Evolutionary conservation across 2,888 invertebrate genomes (phyloP).

Genomic region (Clivina fossor): DNA sequence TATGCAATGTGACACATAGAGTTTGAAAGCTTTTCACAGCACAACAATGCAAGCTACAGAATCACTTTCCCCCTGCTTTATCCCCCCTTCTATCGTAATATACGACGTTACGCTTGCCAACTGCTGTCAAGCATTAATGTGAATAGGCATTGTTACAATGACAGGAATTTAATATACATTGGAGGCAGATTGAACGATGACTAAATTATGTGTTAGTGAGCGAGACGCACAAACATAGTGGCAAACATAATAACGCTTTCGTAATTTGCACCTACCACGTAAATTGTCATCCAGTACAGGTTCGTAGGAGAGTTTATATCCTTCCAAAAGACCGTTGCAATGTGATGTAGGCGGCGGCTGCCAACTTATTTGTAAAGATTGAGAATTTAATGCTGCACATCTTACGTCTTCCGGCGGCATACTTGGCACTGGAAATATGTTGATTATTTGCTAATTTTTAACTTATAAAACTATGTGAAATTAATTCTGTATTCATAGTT

Average conservation of each 20-base stretch:
- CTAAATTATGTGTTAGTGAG: slow-evolving; percentile 14
- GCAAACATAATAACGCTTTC: too few relatives aligned
- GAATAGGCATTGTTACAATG: slow-evolving; percentile 24
- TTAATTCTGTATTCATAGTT: too few relatives aligned
- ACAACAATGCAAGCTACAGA: slow-evolving; percentile 22
- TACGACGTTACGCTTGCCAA: not conserved
- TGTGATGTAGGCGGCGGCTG: slow-evolving; percentile 73
- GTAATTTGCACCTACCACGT: slow-evolving; percentile 47
- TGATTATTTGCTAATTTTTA: slow-evolving; percentile 3
- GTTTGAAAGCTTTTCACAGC: slow-evolving; percentile 28
- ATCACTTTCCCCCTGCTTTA: slow-evolving; percentile 4
- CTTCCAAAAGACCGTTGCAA: slow-evolving; percentile 75
- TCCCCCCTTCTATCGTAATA: not conserved
- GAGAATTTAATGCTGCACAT: slow-evolving; percentile 73
- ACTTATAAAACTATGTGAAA: too few relatives aligned
- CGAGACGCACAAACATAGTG: too few relatives aligned
- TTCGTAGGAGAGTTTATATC: slow-evolving; percentile 71
- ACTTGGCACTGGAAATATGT: slow-evolving; percentile 65
- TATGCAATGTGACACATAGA: slow-evolving; percentile 19
- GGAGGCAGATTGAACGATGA: slow-evolving; percentile 20
- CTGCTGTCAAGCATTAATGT: slow-evolving; percentile 17
- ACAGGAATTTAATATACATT: slow-evolving; percentile 30
- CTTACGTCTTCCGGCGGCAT: slow-evolving; percentile 76
- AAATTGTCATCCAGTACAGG: slow-evolving; percentile 62
- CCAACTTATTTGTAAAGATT: slow-evolving; percentile 78